Evolutionary conservation across 2,797 vertebrate genomes (phyloP).

Genomic region (Neosilurus hyrtlii): DNA sequence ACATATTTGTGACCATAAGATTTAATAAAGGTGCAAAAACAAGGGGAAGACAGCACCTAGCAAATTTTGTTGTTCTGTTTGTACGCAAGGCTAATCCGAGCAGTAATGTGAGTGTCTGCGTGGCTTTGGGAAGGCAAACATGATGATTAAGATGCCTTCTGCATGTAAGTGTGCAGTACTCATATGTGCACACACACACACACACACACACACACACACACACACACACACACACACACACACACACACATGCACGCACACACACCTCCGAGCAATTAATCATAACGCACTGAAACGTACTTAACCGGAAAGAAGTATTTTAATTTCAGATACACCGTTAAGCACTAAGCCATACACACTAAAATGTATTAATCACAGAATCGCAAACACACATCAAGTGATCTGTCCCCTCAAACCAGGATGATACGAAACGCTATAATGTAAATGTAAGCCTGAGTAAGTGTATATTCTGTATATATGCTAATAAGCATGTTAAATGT

Average conservation of each 20-base stretch:
- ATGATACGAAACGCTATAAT: neutral
- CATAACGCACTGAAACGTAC: slow-evolving; percentile 8
- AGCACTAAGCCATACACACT: neutral
- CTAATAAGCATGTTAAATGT: neutral
- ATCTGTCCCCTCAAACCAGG: neutral
- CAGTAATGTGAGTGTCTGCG: slow-evolving; percentile 16
- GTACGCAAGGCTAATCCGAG: neutral
- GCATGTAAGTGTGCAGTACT: neutral
- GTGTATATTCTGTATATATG: neutral
- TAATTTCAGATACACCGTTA: slow-evolving; percentile 15
- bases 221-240: neutral
- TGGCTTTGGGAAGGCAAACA: slow-evolving; percentile 8
- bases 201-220: slow-evolving; percentile 14
- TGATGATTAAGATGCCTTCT: slow-evolving; percentile 4
- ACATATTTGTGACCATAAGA: neutral
- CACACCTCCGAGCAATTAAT: neutral
- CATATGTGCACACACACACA: slow-evolving; percentile 7
- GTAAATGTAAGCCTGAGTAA: neutral
- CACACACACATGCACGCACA: neutral
- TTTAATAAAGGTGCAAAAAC: neutral
- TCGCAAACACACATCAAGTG: slow-evolving; percentile 14
- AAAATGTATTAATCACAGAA: slow-evolving; percentile 21
- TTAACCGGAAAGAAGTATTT: slow-evolving; percentile 8
- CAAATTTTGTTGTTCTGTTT: slow-evolving; percentile 1
- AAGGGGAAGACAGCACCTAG: neutral